Evolutionary conservation across 2,113 vertebrate species (phyloP).

Genomic region (Coptodon rendalli): DNA sequence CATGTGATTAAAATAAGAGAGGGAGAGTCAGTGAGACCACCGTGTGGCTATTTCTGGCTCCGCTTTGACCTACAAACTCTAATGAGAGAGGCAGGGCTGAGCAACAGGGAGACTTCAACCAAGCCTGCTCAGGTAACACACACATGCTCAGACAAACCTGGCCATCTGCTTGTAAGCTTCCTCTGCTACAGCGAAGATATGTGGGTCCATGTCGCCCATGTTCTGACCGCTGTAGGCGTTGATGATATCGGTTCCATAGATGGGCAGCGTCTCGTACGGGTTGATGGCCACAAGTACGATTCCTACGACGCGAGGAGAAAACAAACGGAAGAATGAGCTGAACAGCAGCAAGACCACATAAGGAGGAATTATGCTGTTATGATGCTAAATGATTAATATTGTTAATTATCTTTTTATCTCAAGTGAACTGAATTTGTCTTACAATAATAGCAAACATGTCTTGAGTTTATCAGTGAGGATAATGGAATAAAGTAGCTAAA

Average conservation of each 20-base stretch:
- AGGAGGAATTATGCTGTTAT: not conserved
- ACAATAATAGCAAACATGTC: rapidly evolving
- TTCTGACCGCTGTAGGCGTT: conserved; percentile 98
- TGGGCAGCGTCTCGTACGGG: conserved; percentile 92
- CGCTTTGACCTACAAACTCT: conserved; percentile 69
- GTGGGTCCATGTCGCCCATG: conserved; percentile 99
- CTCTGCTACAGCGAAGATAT: conserved; percentile 97
- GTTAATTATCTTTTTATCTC: not conserved
- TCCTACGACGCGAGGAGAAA: conserved; percentile 63
- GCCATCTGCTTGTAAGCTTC: conserved; percentile 99
- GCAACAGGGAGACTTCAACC: conserved; percentile 12
- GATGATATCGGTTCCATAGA: conserved; percentile 97
- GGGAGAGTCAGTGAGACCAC: conserved; percentile 20
- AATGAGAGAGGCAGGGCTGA: conserved; percentile 4
- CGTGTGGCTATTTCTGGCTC: conserved; percentile 52
- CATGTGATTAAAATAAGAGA: not conserved
- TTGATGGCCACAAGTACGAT: conserved; percentile 98
- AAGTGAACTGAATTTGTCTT: not conserved
- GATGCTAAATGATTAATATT: not conserved
- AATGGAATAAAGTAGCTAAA: not conserved
- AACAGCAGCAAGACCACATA: not conserved
- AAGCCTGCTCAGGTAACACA: conserved; percentile 32
- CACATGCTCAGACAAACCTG: conserved; percentile 76
- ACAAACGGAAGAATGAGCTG: not conserved
- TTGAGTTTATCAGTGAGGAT: not conserved